A percentile compares a stretch with the other conserved stretches of the same genome.
These are phyloP conservation scores for Microchrysa polita DNA, from an alignment of 2,888 invertebrate genomes.

Conservation along the genomic window DNA sequence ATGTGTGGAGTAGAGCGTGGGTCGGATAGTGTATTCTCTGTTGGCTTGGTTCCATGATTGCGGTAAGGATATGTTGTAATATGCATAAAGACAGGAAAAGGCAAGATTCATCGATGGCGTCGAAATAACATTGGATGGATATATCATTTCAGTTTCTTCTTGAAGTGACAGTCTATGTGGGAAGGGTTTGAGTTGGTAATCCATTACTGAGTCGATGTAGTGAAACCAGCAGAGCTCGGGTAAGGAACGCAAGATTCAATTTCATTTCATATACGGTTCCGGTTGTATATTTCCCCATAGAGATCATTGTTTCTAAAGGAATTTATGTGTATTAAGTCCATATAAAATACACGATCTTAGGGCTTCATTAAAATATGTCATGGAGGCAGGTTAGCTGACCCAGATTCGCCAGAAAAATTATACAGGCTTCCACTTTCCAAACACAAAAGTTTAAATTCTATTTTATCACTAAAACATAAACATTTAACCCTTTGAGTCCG, in stretches of 20 bases:
- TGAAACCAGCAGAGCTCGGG: not conserved
- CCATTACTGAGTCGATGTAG: not conserved
- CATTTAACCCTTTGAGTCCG: no score
- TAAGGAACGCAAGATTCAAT: not conserved
- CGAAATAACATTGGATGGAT: not conserved
- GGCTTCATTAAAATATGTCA: no score
- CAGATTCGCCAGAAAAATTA: no score
- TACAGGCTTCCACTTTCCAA: no score
- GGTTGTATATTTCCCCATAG: not conserved
- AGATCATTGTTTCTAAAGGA: not conserved
- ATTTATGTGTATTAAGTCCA: no score
- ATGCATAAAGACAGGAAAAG: not conserved
- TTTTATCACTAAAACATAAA: no score
- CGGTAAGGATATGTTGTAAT: constrained; percentile 3
- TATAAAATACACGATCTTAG: no score
- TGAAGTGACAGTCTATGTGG: not conserved
- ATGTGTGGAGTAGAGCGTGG: no score
- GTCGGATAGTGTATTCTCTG: not conserved
- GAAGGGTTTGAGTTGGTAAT: not conserved
- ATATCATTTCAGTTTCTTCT: not conserved
- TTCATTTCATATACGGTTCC: not conserved
- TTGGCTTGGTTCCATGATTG: not conserved
- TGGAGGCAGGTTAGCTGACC: no score
- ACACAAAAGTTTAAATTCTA: no score
- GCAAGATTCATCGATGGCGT: not conserved